Evolutionary conservation across 2,113 vertebrate species (phyloP), one percentile per base, ranked within the genome.

Genomic region (Antennarius striatus): DNA sequence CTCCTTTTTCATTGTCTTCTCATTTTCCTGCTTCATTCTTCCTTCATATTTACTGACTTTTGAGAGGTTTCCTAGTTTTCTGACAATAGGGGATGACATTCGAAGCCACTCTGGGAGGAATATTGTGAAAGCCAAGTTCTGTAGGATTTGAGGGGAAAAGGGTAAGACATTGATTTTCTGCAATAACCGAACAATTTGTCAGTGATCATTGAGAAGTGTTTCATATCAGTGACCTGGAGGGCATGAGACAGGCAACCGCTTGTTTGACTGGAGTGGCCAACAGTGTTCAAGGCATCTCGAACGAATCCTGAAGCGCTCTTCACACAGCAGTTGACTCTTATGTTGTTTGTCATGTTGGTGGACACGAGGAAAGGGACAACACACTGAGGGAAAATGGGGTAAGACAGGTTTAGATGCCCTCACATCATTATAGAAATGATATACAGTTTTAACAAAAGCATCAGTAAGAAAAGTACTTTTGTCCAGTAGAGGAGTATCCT

Each of bases 221-320:
- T 5, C 6, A 10, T 47, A 5, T 11, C 9, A 67, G 81, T 77
- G 58, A 94, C 94, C 93, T 94, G 93, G 1, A 94, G 68, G 0
- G 82, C 73, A 3, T 95, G 93, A 10, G 76, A 78, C 42, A 94
- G 45, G 51, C 93, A 94, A 47, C 93, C 93, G 1, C 74, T 70
- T 67, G 91, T 94, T 74, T 84, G 85, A 29, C 16, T 88, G 60
- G 88, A 83, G 83, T 91, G 75, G 9, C 92, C 94, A 39, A 94
- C 92, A 0, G 93, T 94, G 87, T 94, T 92, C 63, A 94, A 58
- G 10, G 93, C 94, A 12, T 92, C 87, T 4, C 13, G 15, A 39
- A 70, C 92, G 6, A 84, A 95, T 0, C 46, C 81, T 0, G 87
- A 14, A 0, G 92, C 52, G 1, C 54, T 86, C 81, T 90, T 88